Evolutionary conservation across 2,797 vertebrate genomes (phyloP).

Genomic region (Anguilla obscura): DNA sequence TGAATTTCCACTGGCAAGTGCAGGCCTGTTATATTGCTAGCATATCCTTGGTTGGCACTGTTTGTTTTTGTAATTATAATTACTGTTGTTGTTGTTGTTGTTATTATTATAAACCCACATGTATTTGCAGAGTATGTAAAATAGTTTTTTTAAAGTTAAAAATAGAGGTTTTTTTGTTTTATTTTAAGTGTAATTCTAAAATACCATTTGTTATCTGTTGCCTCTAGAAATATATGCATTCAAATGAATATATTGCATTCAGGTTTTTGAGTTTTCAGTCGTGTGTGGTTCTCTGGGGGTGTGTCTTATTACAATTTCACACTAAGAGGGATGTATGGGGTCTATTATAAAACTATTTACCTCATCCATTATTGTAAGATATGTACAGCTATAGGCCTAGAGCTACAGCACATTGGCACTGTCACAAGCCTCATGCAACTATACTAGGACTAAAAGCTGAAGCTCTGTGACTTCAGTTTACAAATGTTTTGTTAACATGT

Average conservation of each 20-base stretch:
- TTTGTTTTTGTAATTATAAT: too few species aligned
- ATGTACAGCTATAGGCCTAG: not conserved
- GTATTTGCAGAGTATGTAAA: too few species aligned
- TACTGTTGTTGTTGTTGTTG: too few species aligned
- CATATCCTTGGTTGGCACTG: too few species aligned
- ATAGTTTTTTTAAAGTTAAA: too few species aligned
- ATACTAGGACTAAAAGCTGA: not conserved
- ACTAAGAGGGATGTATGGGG: not conserved
- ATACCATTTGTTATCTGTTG: not conserved
- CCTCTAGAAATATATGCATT: not conserved
- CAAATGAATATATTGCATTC: not conserved
- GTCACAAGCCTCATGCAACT: not conserved
- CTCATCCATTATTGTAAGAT: not conserved
- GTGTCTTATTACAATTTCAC: not conserved
- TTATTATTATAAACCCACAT: too few species aligned
- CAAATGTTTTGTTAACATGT: not conserved
- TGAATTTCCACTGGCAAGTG: too few species aligned
- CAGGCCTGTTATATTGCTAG: too few species aligned
- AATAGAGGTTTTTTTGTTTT: too few species aligned
- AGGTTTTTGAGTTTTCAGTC: not conserved
- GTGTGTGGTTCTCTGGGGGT: not conserved
- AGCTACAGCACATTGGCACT: not conserved
- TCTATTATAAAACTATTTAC: not conserved
- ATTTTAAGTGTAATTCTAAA: not conserved
- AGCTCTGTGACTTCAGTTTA: not conserved